Conservation (phyloP, 2,888 invertebrate genomes). For the Scaptomyza polygonia region DNA sequence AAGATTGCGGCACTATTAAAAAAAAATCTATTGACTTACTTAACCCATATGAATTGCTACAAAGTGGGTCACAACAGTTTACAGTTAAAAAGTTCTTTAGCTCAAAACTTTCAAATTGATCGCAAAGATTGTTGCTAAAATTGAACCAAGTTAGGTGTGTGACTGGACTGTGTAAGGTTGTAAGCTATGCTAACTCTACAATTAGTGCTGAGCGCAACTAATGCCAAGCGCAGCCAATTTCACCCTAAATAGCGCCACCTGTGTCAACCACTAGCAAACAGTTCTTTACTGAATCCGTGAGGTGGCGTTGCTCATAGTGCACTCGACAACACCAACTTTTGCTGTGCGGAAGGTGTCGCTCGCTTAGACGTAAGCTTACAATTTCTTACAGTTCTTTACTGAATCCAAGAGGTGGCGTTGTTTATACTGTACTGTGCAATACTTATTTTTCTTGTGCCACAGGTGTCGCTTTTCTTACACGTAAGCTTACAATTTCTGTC, state of each 20-base stretch:
- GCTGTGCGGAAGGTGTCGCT: no score
- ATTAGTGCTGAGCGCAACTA: neutral
- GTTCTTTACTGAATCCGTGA: neutral
- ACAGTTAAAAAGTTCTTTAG: neutral
- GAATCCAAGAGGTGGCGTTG: no score
- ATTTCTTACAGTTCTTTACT: no score
- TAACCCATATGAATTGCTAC: neutral
- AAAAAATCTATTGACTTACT: neutral
- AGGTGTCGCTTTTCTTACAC: neutral
- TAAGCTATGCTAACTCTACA: neutral
- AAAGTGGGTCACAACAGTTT: neutral
- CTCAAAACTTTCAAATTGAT: neutral
- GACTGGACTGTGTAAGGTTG: neutral
- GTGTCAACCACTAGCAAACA: neutral
- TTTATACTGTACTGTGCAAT: no score
- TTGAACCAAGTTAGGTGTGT: neutral
- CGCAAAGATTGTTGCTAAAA: neutral
- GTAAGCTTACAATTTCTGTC: neutral
- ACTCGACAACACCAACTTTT: no score
- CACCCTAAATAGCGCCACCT: slow-evolving; percentile 1
- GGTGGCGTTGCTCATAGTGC: neutral
- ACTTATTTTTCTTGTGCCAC: no score
- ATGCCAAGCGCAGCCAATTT: slow-evolving; percentile 7
- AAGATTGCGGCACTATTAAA: neutral
- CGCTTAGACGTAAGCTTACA: no score